Base-by-base conservation (phyloP, 2,797 vertebrate genomes). In the Hephaestus fuliginosus region DNA sequence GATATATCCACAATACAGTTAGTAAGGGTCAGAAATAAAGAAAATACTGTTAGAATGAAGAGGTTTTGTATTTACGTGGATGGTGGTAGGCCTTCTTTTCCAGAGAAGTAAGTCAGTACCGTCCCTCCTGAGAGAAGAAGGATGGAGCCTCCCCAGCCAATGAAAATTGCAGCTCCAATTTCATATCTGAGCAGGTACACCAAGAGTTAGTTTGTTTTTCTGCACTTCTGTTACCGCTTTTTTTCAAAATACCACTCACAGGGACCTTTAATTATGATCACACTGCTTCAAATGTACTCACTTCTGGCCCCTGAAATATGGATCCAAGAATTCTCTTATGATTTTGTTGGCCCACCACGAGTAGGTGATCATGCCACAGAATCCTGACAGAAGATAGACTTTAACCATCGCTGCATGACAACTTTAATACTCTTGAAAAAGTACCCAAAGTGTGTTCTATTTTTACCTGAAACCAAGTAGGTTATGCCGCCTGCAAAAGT, bases 131-230 rank as follows among this genome's bases (percentile, higher is more conserved):
- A 93, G 77, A 99, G 93, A 86, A 97, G 96, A 72, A 99, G 96
- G 5, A 96, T 92, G 17, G 98, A 95, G 82, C 98, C 98, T 58
- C 97, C 97, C 97, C 97, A 99, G 70, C 98, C 98, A 61, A 99
- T 86, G 72, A 99, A 99, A 69, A 99, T 82, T 17, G 96, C 98
- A 4, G 97, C 97, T 91, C 98, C 98, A 65, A 99, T 85, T 94
- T 99, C 98, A 94, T 95, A 98, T 91, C 98, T 99, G 93, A 70
- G 87, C 66, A 82, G 8, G 28, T 41, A 30, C 22, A 36, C 28
- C 12, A 58, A 33, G 7, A 71, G 2, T 48, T n/a, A 9, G 5
- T 52, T 52, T 3, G 7, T 56, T 36, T 62, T n/a, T 22, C 3
- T 70, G 12, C 2, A 28, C 11, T 15, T 43, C 70, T 65, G 25